Evolutionary conservation across 2,888 invertebrate genomes (phyloP).

Genomic region (Dynastes hyllus): DNA sequence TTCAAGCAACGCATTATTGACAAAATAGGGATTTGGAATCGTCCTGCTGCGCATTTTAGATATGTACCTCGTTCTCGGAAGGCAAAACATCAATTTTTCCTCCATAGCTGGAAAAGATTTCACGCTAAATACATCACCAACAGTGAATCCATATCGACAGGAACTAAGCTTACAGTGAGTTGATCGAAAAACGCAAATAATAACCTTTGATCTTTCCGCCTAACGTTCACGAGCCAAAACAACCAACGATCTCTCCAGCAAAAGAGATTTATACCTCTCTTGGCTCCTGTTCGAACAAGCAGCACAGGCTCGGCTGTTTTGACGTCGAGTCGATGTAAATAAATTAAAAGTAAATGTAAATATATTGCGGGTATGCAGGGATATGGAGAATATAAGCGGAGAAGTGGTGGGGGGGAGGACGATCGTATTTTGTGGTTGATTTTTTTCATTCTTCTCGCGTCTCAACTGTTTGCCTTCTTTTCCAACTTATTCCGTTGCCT

Average conservation of each 20-base stretch:
- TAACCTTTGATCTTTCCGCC: neutral
- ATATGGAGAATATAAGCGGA: neutral
- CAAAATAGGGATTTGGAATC: too few species aligned
- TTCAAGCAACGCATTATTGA: too few species aligned
- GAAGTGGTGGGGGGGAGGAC: neutral
- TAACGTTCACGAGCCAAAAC: neutral
- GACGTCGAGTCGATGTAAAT: conserved; percentile 8
- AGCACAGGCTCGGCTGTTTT: neutral
- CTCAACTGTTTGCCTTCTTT: too few species aligned
- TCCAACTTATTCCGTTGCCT: too few species aligned
- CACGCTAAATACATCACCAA: conserved; percentile 1
- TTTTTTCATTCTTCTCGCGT: neutral
- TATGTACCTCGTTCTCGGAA: too few species aligned
- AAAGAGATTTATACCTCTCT: neutral
- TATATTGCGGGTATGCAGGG: neutral
- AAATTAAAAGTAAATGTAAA: conserved; percentile 12
- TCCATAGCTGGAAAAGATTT: too few species aligned
- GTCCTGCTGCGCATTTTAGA: too few species aligned
- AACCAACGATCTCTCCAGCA: neutral
- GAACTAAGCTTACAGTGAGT: neutral
- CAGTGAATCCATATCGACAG: neutral
- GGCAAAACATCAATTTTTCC: too few species aligned
- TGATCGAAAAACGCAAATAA: neutral
- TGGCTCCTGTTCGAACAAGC: neutral
- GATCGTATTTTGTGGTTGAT: neutral